Evolutionary conservation across 2,888 invertebrate species (phyloP), one percentile per base, ranked within the genome.

Genomic region (Lampropteryx suffumata): DNA sequence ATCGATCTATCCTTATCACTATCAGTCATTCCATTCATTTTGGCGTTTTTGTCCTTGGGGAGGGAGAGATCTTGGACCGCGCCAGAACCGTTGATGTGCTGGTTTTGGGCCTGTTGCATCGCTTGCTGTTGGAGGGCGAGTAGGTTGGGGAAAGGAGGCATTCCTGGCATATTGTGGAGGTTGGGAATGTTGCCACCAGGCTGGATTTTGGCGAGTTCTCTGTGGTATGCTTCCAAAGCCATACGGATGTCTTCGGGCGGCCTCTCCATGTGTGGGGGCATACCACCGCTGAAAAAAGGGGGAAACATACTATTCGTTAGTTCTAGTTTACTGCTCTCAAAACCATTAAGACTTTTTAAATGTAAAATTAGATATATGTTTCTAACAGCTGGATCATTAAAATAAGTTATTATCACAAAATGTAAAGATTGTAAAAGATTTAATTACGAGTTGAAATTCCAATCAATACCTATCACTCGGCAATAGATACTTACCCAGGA

Each of bases 141-240:
- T 36, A 96, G 90, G 59, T 93, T 92, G 9, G 91, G 91, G 65
- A 92, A 90, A 41, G 93, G 93, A 37, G 94, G 93, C 82, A 90
- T 85, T 37, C 79, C 88, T 34, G 88, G 90, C 57, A 90, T 62
- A 67, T 79, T 83, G 62, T 86, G 90, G 26, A 92, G 78, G 65
- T 91, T 92, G 41, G 93, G 92, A 64, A 94, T 91, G 73, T 88
- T 91, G 64, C 91, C 91, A 2, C 92, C 92, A 7, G 93, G 93
- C 74, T 95, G 97, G 61, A 98, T 90, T 81, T 98, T 97, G 71
- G 96, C 95, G 58, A 99, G 92, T 84, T 99, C 98, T 59, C 98
- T 94, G 78, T 97, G 97, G 87, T 98, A 98, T 17, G 97, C 96
- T 73, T 97, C 97, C 34, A 98, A 85, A 8, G 97, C 97, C 91